Evolutionary conservation across 2,797 vertebrate species (phyloP).

Genomic region (Diplodus puntazzo): DNA sequence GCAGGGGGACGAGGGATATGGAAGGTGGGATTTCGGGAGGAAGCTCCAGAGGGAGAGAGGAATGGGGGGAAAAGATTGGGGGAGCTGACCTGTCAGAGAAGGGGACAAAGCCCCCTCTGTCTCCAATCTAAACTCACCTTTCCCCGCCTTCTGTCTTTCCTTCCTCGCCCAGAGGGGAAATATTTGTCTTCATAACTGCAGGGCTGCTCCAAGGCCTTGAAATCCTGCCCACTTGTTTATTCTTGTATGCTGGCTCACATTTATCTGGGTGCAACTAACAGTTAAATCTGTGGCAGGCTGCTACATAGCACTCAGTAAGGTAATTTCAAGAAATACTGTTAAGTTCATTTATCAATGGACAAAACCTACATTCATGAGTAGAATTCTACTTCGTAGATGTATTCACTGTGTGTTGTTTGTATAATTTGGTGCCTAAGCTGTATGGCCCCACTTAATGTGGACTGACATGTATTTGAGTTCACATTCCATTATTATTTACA

Average conservation of each 20-base stretch:
- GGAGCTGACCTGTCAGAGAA: slow-evolving; percentile 80
- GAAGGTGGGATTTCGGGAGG: slow-evolving; percentile 58
- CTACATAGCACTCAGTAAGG: neutral
- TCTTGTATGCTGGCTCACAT: slow-evolving; percentile 45
- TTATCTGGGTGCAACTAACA: slow-evolving; percentile 31
- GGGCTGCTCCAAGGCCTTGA: slow-evolving; percentile 49
- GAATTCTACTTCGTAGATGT: neutral
- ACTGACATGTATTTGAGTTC: slow-evolving; percentile 57
- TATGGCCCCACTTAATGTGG: slow-evolving; percentile 44
- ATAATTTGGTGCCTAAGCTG: slow-evolving; percentile 24
- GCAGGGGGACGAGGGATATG: slow-evolving; percentile 46
- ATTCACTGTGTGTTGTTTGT: slow-evolving; percentile 19
- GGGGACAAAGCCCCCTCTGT: slow-evolving; percentile 95
- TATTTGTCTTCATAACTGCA: slow-evolving; percentile 84
- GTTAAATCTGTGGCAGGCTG: slow-evolving; percentile 25
- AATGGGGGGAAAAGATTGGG: slow-evolving; percentile 62
- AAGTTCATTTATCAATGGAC: slow-evolving; percentile 5
- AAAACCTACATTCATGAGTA: slow-evolving; percentile 5
- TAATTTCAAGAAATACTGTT: neutral
- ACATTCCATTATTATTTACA: slow-evolving; percentile 74
- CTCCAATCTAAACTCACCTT: slow-evolving; percentile 87
- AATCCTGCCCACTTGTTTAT: slow-evolving; percentile 67
- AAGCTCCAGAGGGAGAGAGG: slow-evolving; percentile 48
- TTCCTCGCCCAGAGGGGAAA: slow-evolving; percentile 86
- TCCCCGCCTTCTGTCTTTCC: slow-evolving; percentile 65